Evolutionary conservation across 2,113 vertebrate species (phyloP), one percentile per base, ranked within the genome.

Genomic region (Gavialis gangeticus): DNA sequence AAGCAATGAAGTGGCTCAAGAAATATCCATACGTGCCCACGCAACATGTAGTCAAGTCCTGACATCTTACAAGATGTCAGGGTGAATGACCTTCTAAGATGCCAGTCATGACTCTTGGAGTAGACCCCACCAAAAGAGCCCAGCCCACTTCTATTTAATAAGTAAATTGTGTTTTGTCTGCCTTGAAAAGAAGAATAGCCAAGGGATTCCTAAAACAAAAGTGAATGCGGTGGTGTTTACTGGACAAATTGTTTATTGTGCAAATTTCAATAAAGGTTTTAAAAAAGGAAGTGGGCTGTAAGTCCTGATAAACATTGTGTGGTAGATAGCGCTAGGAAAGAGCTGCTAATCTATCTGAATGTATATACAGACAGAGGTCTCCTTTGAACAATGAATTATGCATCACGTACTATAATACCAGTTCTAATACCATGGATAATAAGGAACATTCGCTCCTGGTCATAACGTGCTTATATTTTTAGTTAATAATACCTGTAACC

Each of bases 201-300:
- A 87, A 96, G 85, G 80, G 84, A 69, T 95, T 96, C 96, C 95
- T 95, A 96, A 92, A 95, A 62, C 75, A 28, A 91, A 34, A 71
- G n/a, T 64, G 27, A n/a, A 69, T 69, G 34, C 34, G 66, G 30
- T 21, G 18, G 18, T 34, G 66, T 69, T 69, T 69, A 96, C 87
- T 79, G 90, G 90, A 80, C 95, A 98, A 96, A 94, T 92, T 83
- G 94, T 95, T 98, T 97, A 97, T 97, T 97, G 97, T 96, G 96
- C 18, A 63, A 92, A 94, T 97, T 97, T 97, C 96, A 97, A 96
- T 96, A 76, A 92, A 86, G 87, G 85, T 93, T 97, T 96, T 87
- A 89, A 60, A 94, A 27, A 91, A 98, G 97, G 97, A 98, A 98
- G 95, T 94, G 79, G 95, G 96, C 94, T 97, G 94, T 94, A 89